These are phyloP conservation scores for Gastrophryne carolinensis DNA, from an alignment of 2,797 vertebrate species.

Conservation along the genomic window DNA sequence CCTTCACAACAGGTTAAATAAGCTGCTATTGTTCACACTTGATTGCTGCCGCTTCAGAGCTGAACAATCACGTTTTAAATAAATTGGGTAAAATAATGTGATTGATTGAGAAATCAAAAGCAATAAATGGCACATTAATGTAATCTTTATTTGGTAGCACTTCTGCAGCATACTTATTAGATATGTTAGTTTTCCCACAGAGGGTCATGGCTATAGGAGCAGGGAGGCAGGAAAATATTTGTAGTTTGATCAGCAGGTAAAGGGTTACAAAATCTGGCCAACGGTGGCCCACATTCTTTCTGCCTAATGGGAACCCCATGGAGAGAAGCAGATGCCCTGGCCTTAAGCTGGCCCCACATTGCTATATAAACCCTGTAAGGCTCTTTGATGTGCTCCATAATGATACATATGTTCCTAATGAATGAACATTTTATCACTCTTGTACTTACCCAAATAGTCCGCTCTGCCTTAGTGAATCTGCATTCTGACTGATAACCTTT, in stretches of 20 bases:
- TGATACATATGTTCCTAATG: conserved; percentile 67
- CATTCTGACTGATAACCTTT: conserved; percentile 25
- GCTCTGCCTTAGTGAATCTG: conserved; percentile 11
- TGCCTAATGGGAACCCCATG: conserved; percentile 48
- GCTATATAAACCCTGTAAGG: conserved; percentile 61
- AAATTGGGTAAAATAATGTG: background rate
- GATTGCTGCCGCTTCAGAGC: background rate
- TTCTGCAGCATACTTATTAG: background rate
- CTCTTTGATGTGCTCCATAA: conserved; percentile 65
- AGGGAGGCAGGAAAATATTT: background rate
- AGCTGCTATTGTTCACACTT: background rate
- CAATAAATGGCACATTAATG: background rate
- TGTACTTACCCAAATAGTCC: conserved; percentile 53
- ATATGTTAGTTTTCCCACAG: background rate
- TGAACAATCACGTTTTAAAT: background rate
- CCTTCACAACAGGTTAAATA: conserved; percentile 19
- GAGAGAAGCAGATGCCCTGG: conserved; percentile 63
- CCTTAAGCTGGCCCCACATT: conserved; percentile 60
- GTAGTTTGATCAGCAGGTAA: conserved; percentile 4
- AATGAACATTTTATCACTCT: conserved; percentile 57
- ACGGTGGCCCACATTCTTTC: conserved; percentile 36
- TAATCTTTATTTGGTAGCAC: background rate
- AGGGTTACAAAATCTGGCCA: conserved; percentile 26
- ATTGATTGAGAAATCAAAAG: background rate
- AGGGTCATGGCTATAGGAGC: background rate